phyloP scores from a whole-genome alignment of 2,888 invertebrate genomes.

The Calameuta pallipes region DNA sequence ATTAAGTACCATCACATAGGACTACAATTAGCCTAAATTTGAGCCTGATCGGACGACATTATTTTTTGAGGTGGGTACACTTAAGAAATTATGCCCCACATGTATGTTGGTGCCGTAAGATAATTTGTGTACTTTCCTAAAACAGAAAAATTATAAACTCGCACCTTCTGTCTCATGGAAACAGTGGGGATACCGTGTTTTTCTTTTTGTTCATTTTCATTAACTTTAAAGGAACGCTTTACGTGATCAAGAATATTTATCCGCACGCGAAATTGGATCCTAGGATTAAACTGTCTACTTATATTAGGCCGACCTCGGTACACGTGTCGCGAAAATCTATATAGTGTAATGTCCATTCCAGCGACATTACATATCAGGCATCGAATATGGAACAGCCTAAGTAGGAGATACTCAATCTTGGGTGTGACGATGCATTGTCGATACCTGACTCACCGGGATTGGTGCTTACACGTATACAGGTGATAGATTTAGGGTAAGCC shows the following conservation, averaged over 20 bases:
- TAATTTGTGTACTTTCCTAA: constrained; percentile 12
- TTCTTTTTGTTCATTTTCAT: neutral
- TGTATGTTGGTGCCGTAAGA: neutral
- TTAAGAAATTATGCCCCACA: no score
- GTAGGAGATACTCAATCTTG: neutral
- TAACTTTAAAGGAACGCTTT: neutral
- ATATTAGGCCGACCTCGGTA: neutral
- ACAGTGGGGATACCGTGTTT: neutral
- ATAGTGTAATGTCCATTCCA: neutral
- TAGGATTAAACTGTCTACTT: neutral
- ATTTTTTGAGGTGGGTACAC: no score
- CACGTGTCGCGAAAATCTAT: neutral
- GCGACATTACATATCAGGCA: neutral
- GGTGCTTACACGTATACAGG: constrained; percentile 77
- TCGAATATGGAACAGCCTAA: neutral
- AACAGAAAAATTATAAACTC: constrained; percentile 18
- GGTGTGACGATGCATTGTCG: neutral
- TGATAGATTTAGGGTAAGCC: constrained; percentile 85
- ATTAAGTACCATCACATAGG: no score
- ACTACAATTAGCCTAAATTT: no score
- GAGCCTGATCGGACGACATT: no score
- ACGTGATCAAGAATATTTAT: neutral
- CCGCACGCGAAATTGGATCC: neutral
- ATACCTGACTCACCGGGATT: constrained; percentile 20
- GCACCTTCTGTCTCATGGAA: constrained; percentile 16